Evolutionary conservation across 2,888 invertebrate genomes (phyloP), one percentile per base, ranked within the genome.

Genomic region (Meandrusa payeni): DNA sequence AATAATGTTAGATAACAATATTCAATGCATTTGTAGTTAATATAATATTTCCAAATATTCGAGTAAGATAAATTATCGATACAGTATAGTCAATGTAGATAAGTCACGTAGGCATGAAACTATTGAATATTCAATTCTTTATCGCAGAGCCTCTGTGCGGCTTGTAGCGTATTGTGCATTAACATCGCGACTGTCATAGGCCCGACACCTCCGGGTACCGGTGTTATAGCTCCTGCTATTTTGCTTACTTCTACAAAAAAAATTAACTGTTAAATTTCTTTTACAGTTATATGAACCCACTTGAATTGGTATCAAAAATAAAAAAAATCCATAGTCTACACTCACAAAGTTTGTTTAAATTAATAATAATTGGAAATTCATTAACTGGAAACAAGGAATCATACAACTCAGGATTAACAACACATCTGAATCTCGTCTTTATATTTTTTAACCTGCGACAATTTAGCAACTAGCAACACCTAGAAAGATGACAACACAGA

Each of bases 161-260:
- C 95, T 59, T 89, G 85, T 46, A 97, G 89, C 0, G 97, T 97
- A 69, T 97, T 97, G 55, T 91, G 91, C 95, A 97, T 95, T 20
- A 97, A 76, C 96, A 97, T 97, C 0, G 96, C 94, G 0, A 97
- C 97, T 0, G 97, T 97, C 94, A 97, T 95, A 0, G 97, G 97
- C 0, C 97, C 97, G 2, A 96, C 97, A 1, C 97, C 97, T 1
- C 97, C 91, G 1, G 97, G 97, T 0, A 97, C 97, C 0, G 97
- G 97, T 0, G 97, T 96, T 31, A 97, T 92, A 38, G 93, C 89
- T 5, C 95, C 94, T 4, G 97, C 97, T 12, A 95, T 89, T 76
- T 95, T 89, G 45, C 90, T 90, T 0, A 96, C 96, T 74, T 89
- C 91, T 93, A 86, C 50, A 69, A 73, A 54, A 58, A 59, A 59